Evolutionary conservation across 2,888 invertebrate genomes (phyloP), one percentile per base, ranked within the genome.

Genomic region (Chloroclysta siterata): DNA sequence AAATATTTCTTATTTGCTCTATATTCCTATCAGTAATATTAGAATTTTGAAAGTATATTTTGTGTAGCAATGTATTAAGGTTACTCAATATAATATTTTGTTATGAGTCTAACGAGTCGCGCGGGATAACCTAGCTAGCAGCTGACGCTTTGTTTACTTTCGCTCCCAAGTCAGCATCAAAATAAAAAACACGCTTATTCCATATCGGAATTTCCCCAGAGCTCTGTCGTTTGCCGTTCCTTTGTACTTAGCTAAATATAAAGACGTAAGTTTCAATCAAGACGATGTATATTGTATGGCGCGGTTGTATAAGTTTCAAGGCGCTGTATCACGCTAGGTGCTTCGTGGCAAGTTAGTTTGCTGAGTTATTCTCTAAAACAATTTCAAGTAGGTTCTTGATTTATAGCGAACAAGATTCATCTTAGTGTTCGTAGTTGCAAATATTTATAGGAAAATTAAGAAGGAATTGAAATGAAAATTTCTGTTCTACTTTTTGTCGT

Each of bases 151-250:
- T 59, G 46, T 54, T 44, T 54, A 54, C 28, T 47, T 52, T 29
- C 8, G n/a, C n/a, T 52, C n/a, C 44, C 39, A 57, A 29, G 47
- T 17, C 22, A 52, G 48, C 15, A 47, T 39, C n/a, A 48, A 56
- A 56, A 60, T 42, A 64, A 60, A 66, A 70, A 69, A 56, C 53
- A 66, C 7, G 63, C 50, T 57, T 58, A 17, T 56, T 51, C 51
- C 60, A 65, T 63, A 68, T 66, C 28, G 28, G 33, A 61, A 72
- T 71, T 70, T 73, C 71, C 73, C 71, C 33, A 55, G 44, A 60
- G 71, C 33, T 29, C 41, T 50, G 53, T 52, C 29, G 51, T 56
- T 51, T 60, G 28, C 42, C 50, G 14, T 61, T 61, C 29, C 52
- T 28, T 56, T 42, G 17, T 53, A 54, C 58, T 52, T 57, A 41